A percentile compares a stretch with the other conserved stretches of the same genome.
Evolutionary conservation across 2,113 vertebrate genomes (phyloP).

Genomic region (Phrynosoma platyrhinos): DNA sequence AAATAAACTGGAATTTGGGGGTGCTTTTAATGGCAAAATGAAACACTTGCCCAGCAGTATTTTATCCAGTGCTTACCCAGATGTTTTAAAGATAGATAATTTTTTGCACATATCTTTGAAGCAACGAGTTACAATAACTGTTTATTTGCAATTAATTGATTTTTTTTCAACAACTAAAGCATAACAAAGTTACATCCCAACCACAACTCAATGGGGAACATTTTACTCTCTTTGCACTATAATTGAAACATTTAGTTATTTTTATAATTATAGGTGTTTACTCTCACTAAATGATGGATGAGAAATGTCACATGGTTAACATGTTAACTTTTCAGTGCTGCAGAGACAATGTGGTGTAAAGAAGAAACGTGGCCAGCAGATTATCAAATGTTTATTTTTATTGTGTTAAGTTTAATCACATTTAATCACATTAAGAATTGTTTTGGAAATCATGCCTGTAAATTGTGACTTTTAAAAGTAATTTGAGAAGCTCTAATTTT

Average conservation of each 20-base stretch:
- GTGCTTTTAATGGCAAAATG: constrained; percentile 8
- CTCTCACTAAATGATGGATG: no score
- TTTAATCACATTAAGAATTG: no score
- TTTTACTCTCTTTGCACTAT: neutral
- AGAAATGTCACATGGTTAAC: neutral
- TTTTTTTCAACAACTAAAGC: neutral
- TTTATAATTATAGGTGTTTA: neutral
- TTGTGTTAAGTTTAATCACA: no score
- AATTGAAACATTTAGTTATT: neutral
- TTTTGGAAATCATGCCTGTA: no score
- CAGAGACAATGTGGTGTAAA: neutral
- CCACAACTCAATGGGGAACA: no score
- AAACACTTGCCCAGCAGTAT: neutral
- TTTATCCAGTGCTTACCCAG: neutral
- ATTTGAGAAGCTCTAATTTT: no score
- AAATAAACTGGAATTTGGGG: constrained; percentile 26
- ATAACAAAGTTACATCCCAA: neutral
- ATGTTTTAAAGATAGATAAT: neutral
- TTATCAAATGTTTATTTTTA: no score
- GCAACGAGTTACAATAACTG: neutral
- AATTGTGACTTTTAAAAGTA: no score
- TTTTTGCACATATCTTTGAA: neutral
- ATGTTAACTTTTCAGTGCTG: no score
- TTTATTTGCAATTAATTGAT: neutral
- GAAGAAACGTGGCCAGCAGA: neutral